Evolutionary conservation across 2,888 invertebrate species (phyloP).

Genomic region (Dynastes tityus): DNA sequence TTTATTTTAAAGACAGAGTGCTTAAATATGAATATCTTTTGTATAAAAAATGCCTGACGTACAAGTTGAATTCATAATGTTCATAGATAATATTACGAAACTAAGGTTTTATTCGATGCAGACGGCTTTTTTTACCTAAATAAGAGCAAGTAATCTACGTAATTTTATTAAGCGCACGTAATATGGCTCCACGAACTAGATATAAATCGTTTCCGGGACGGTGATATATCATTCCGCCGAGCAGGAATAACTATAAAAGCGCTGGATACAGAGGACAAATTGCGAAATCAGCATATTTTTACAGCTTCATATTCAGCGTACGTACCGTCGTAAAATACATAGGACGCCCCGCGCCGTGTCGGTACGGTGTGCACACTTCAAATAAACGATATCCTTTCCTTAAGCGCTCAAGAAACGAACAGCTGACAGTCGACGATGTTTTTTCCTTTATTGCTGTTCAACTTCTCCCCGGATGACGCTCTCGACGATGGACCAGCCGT

Average conservation of each 20-base stretch:
- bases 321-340: conserved; percentile 47
- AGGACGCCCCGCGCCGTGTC: conserved; percentile 32
- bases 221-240: conserved; percentile 38
- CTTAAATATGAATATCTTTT: too few relatives aligned
- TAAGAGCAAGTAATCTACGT: conserved; percentile 8
- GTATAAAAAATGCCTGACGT: too few relatives aligned
- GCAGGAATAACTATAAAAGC: conserved; percentile 43
- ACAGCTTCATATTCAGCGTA: conserved; percentile 48
- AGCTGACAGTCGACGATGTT: conserved; percentile 32
- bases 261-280: conserved; percentile 45
- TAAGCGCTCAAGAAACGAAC: conserved; percentile 33
- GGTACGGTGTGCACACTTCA: conserved; percentile 42
- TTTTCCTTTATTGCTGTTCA: conserved; percentile 39
- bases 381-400: conserved; percentile 35
- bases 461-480: conserved; percentile 15
- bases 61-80: too few relatives aligned
- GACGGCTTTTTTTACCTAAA: background rate
- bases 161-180: conserved; percentile 43
- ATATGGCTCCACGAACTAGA: conserved; percentile 26
- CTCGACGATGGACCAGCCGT: background rate
- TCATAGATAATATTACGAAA: too few relatives aligned
- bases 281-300: conserved; percentile 50
- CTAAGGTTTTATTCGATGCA: too few relatives aligned
- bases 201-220: conserved; percentile 35
- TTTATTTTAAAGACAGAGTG: too few relatives aligned